phyloP scores from a whole-genome alignment of 2,113 vertebrate species.

The Mugil cephalus region DNA sequence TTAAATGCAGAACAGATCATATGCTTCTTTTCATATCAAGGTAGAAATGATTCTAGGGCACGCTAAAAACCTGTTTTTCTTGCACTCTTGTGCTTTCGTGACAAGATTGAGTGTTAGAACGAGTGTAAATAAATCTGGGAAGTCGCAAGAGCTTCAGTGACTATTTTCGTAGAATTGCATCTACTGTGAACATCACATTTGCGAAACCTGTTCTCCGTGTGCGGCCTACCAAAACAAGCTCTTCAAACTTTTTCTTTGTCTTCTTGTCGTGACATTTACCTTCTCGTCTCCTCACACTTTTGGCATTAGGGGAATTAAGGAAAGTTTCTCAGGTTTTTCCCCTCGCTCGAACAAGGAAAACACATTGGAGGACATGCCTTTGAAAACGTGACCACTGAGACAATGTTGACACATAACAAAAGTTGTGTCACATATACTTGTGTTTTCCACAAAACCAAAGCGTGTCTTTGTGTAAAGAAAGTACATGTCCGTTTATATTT shows the following conservation, averaged over 20 bases:
- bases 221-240: not conserved
- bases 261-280: too few species aligned
- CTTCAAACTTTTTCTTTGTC: not conserved
- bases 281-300: not conserved
- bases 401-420: not conserved
- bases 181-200: not conserved
- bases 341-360: not conserved
- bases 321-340: not conserved
- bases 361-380: not conserved
- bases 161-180: not conserved
- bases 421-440: too few species aligned
- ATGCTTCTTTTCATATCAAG: too few species aligned
- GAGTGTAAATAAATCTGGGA: conserved; percentile 7
- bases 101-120: not conserved
- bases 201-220: not conserved
- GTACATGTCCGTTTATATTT: too few species aligned
- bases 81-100: not conserved
- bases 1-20: too few species aligned
- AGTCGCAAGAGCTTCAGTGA: not conserved
- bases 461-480: too few species aligned
- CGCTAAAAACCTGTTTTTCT: conserved; percentile 9
- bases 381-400: not conserved
- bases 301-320: not conserved
- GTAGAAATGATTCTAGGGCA: too few species aligned
- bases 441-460: too few species aligned